Conservation (phyloP, 2,113 vertebrate species). For the Phalacrocorax carbo region DNA sequence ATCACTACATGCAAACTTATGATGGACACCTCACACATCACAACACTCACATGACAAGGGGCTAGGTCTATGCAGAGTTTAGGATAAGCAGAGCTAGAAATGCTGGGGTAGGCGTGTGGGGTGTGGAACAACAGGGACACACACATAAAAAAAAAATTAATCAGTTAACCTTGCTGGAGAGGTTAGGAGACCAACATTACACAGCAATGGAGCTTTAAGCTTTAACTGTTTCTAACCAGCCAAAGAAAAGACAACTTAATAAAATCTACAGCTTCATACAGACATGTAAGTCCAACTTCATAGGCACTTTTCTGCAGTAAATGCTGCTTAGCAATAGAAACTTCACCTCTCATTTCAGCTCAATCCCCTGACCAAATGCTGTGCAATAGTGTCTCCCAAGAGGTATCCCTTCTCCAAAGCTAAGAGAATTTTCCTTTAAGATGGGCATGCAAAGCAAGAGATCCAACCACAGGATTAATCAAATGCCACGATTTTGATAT, state of each 20-base stretch:
- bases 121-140: accelerated
- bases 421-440: not conserved
- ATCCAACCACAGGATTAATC: not conserved
- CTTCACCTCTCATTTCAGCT: not conserved
- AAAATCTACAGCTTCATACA: not conserved
- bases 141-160: not conserved
- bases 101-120: too few species aligned
- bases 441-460: not conserved
- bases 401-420: not conserved
- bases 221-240: not conserved
- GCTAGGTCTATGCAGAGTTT: not conserved
- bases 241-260: not conserved
- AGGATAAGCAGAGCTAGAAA: not conserved
- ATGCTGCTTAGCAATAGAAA: not conserved
- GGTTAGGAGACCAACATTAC: not conserved
- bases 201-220: not conserved
- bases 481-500: not conserved
- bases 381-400: not conserved
- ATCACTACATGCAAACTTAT: not conserved
- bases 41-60: accelerated
- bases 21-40: not conserved
- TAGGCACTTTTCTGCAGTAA: not conserved
- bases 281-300: not conserved
- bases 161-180: not conserved
- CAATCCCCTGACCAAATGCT: not conserved